A percentile compares a stretch with the other conserved stretches of the same genome.
phyloP scores from a whole-genome alignment of 2,113 vertebrate species.

The Shinisaurus crocodilurus region DNA sequence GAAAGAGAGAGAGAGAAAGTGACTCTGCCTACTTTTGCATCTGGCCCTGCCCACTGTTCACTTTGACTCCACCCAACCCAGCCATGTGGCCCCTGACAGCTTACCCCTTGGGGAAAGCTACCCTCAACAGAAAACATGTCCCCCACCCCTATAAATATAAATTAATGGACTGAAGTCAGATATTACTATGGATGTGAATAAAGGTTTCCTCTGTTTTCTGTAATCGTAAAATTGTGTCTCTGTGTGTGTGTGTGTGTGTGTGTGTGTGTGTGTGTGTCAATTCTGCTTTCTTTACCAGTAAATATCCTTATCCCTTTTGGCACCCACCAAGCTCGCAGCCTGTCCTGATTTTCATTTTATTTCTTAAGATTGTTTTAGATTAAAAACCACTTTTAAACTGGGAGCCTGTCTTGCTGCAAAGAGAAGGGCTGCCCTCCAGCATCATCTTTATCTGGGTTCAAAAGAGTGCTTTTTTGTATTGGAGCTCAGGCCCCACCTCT shows the following conservation, averaged over 20 bases:
- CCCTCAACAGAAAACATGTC: background rate
- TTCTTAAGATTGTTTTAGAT: too few relatives aligned
- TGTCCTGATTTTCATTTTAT: too few relatives aligned
- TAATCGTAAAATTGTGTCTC: background rate
- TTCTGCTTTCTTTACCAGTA: background rate
- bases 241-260: background rate
- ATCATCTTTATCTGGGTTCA: too few relatives aligned
- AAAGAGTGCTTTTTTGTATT: too few relatives aligned
- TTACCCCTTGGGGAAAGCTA: background rate
- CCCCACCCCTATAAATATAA: background rate
- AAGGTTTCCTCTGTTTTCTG: background rate
- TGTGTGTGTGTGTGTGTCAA: background rate
- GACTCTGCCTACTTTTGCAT: background rate
- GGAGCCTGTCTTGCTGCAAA: too few relatives aligned
- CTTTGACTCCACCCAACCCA: background rate
- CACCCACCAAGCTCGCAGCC: too few relatives aligned
- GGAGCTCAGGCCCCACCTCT: too few relatives aligned
- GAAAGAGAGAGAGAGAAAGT: background rate
- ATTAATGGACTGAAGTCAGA: background rate
- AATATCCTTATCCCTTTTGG: background rate
- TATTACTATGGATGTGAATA: background rate
- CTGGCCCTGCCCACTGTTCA: background rate
- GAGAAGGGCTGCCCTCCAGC: too few relatives aligned
- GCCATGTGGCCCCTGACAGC: background rate
- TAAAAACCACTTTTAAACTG: too few relatives aligned